Conservation (phyloP, 2,113 vertebrate genomes). For the Hippocampus comes region DNA sequence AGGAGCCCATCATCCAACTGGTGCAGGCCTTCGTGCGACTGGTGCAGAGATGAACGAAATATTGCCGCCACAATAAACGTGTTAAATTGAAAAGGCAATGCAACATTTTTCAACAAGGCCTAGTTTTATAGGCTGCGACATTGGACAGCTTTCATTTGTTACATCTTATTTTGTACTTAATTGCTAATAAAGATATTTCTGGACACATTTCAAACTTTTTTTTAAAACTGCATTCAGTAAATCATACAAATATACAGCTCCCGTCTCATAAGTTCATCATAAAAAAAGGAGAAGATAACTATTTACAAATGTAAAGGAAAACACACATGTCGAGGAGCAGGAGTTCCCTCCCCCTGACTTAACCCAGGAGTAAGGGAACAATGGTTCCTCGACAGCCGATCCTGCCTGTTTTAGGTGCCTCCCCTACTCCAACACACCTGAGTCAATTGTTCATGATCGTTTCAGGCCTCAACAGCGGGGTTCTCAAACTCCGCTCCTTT, state of each 20-base stretch:
- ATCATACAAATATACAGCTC: slow-evolving; percentile 54
- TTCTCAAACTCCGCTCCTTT: too few relatives aligned
- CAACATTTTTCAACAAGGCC: slow-evolving; percentile 38
- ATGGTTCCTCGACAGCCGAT: too few relatives aligned
- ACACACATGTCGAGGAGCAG: slow-evolving; percentile 34
- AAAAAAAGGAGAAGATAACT: neutral
- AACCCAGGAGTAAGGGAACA: too few relatives aligned
- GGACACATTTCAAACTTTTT: neutral
- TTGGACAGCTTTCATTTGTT: slow-evolving; percentile 27
- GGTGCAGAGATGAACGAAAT: slow-evolving; percentile 80
- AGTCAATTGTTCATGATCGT: too few relatives aligned
- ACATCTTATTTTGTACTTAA: slow-evolving; percentile 48
- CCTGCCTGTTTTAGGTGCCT: too few relatives aligned
- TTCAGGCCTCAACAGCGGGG: too few relatives aligned
- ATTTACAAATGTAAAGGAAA: slow-evolving; percentile 1
- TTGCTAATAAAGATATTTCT: slow-evolving; percentile 63
- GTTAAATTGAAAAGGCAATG: slow-evolving; percentile 16
- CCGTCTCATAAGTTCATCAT: too few relatives aligned
- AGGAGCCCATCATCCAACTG: slow-evolving; percentile 92
- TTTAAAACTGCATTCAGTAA: neutral
- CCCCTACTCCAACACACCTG: too few relatives aligned
- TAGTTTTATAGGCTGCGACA: slow-evolving; percentile 70
- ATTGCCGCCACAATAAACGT: slow-evolving; percentile 3
- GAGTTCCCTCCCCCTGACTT: slow-evolving; percentile 13
- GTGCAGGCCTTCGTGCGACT: slow-evolving; percentile 93